These are phyloP conservation scores for Galago senegalensis DNA, from an alignment of 2,797 vertebrate species.

Conservation along the genomic window DNA sequence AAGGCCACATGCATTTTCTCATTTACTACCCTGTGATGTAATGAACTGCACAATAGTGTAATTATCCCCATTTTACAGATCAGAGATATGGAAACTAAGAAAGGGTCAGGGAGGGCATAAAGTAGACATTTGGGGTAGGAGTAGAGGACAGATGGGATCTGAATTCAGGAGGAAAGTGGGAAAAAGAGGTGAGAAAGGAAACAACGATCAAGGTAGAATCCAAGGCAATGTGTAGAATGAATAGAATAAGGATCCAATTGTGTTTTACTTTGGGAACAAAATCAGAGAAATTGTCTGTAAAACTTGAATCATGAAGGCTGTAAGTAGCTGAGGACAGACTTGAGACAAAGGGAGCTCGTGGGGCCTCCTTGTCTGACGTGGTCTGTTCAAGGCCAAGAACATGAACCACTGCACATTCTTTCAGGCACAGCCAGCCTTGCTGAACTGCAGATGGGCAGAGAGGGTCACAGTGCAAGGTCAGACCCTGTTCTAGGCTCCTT, in stretches of 20 bases:
- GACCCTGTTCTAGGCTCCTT: neutral
- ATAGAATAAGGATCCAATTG: neutral
- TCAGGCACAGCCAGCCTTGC: slow-evolving; percentile 14
- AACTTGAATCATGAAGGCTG: neutral
- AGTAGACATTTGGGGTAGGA: neutral
- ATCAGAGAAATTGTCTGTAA: slow-evolving; percentile 32
- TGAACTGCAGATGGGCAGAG: slow-evolving; percentile 59
- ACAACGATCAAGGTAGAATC: neutral
- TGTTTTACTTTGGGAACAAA: slow-evolving; percentile 13
- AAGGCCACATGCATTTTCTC: neutral
- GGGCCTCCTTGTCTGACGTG: slow-evolving; percentile 2
- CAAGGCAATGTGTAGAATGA: neutral
- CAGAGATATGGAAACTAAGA: neutral
- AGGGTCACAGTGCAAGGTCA: neutral
- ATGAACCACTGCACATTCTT: slow-evolving; percentile 22
- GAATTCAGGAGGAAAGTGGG: neutral
- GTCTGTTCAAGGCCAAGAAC: slow-evolving; percentile 43
- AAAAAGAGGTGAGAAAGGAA: neutral
- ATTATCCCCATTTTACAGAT: slow-evolving; percentile 20
- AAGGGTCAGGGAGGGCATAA: neutral
- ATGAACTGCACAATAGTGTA: neutral
- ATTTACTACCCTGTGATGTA: neutral
- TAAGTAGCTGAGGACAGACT: neutral
- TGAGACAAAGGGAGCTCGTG: slow-evolving; percentile 2
- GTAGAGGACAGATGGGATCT: neutral